phyloP scores from a whole-genome alignment of 2,888 invertebrate genomes.

The Pteria penguin region DNA sequence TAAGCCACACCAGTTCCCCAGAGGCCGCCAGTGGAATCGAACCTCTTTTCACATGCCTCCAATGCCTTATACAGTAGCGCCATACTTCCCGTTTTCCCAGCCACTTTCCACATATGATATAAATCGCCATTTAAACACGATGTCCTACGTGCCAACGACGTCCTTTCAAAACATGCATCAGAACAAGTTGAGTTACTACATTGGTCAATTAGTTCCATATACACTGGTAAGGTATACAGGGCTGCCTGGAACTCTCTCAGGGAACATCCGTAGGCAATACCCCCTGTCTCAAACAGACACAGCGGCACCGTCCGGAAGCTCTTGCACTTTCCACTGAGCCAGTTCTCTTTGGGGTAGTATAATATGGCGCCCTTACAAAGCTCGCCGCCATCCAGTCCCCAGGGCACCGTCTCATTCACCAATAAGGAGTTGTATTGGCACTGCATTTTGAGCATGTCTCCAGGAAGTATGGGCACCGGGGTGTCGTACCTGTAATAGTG shows the following conservation, averaged over 20 bases:
- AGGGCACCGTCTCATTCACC: background rate
- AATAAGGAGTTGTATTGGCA: constrained; percentile 28
- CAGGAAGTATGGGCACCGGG: constrained; percentile 21
- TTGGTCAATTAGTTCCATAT: background rate
- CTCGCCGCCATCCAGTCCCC: constrained; percentile 20
- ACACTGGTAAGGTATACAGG: background rate
- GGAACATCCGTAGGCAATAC: constrained; percentile 25
- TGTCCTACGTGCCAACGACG: background rate
- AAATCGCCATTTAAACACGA: constrained; percentile 33
- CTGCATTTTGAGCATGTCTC: constrained; percentile 33
- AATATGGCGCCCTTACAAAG: constrained; percentile 28
- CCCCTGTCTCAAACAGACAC: constrained; percentile 26
- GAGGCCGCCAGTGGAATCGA: background rate
- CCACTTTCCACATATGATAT: constrained; percentile 30
- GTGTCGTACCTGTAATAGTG: constrained; percentile 15
- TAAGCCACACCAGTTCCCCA: background rate
- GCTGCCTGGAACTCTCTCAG: constrained; percentile 7
- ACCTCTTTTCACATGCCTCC: background rate
- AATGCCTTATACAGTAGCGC: constrained; percentile 11
- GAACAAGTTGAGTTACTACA: constrained; percentile 17
- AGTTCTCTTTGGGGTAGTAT: constrained; percentile 34
- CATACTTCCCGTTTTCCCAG: background rate
- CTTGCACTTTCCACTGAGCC: constrained; percentile 21
- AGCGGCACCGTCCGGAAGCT: constrained; percentile 30
- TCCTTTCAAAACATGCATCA: constrained; percentile 11